phyloP scores from a whole-genome alignment of 2,113 vertebrate genomes.

The Sprattus sprattus region DNA sequence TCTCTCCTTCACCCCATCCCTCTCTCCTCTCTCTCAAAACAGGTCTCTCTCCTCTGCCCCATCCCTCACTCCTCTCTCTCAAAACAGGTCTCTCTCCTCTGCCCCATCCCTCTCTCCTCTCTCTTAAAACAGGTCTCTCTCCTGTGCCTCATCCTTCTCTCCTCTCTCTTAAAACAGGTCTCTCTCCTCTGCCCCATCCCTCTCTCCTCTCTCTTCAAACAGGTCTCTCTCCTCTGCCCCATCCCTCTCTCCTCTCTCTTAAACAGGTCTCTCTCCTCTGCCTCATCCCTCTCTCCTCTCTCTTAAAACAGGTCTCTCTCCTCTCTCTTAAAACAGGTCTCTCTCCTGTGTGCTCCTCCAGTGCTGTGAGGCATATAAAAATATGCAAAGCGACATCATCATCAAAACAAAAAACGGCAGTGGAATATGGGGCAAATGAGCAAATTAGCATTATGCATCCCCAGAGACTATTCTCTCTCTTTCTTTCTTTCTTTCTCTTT shows the following conservation, averaged over 20 bases:
- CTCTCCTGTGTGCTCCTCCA: slow-evolving; percentile 47
- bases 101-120: slow-evolving; percentile 32
- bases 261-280: background rate
- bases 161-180: background rate
- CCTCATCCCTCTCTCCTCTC: background rate
- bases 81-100: background rate
- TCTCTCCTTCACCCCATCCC: too few relatives aligned
- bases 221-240: background rate
- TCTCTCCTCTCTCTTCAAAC: too few relatives aligned
- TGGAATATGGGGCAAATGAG: slow-evolving; percentile 75
- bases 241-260: slow-evolving; percentile 44
- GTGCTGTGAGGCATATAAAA: slow-evolving; percentile 64
- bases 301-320: slow-evolving; percentile 31
- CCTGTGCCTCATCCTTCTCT: too few relatives aligned
- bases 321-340: slow-evolving; percentile 18
- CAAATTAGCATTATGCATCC: slow-evolving; percentile 72
- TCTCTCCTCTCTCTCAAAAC: too few relatives aligned
- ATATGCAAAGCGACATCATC: slow-evolving; percentile 73
- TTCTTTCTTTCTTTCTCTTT: slow-evolving; percentile 15
- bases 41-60: too few relatives aligned
- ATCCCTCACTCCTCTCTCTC: too few relatives aligned
- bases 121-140: slow-evolving; percentile 24
- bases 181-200: slow-evolving; percentile 26
- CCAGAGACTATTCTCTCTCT: slow-evolving; percentile 58
- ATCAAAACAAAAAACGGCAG: slow-evolving; percentile 73